phyloP scores from a whole-genome alignment of 2,888 invertebrate genomes.

The Lepidochrysops patricia region DNA sequence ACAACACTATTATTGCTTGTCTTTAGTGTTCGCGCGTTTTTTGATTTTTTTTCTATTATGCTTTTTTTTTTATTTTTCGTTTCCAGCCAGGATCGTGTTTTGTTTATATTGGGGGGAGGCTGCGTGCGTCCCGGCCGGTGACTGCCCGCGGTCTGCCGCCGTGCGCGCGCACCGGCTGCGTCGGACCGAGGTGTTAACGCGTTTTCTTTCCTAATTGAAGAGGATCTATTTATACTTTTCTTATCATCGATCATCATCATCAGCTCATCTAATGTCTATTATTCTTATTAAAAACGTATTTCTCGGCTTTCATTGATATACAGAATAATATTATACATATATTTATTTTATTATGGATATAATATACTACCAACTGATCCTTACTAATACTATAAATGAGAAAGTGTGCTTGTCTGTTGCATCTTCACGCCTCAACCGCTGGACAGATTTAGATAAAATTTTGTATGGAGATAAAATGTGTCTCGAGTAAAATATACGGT shows the following conservation, averaged over 20 bases:
- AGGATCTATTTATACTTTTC: background rate
- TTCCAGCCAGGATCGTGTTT: conserved; percentile 65
- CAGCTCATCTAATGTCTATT: too few species aligned
- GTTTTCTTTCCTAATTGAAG: conserved; percentile 21
- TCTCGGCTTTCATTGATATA: too few species aligned
- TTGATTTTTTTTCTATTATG: conserved; percentile 30
- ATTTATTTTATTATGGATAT: too few species aligned
- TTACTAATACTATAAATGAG: too few species aligned
- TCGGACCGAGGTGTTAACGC: conserved; percentile 52
- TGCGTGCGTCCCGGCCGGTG: conserved; percentile 67
- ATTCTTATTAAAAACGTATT: background rate
- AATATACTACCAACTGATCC: too few species aligned
- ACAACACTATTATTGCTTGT: conserved; percentile 19
- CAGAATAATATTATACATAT: too few species aligned
- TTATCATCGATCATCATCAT: background rate
- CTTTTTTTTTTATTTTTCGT: conserved; percentile 27
- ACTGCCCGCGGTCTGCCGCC: conserved; percentile 60
- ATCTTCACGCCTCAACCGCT: too few species aligned
- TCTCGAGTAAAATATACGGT: too few species aligned
- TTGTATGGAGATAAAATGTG: too few species aligned
- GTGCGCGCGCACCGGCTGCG: conserved; percentile 59
- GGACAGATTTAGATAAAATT: too few species aligned
- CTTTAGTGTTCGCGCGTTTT: conserved; percentile 28
- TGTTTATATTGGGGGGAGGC: conserved; percentile 56
- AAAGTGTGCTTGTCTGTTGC: too few species aligned